phyloP scores from a whole-genome alignment of 2,797 vertebrate genomes.

The Catostomus latipinnis region DNA sequence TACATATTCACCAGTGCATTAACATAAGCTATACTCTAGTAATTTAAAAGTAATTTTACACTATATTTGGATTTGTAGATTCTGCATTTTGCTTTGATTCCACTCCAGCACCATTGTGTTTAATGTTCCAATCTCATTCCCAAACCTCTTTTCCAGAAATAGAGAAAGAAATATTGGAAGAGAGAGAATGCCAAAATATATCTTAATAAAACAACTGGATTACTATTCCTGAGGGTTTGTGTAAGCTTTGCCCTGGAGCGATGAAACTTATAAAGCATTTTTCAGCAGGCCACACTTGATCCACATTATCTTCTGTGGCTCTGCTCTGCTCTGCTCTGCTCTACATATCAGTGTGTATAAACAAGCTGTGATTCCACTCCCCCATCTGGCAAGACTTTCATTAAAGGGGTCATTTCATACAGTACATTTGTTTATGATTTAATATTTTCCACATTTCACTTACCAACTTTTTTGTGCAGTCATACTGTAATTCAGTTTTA shows the following conservation, averaged over 20 bases:
- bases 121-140: constrained; percentile 2
- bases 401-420: neutral
- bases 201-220: constrained; percentile 49
- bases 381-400: neutral
- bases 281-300: constrained; percentile 33
- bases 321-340: constrained; percentile 31
- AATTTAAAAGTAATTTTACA: neutral
- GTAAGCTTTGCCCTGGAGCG: constrained; percentile 22
- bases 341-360: neutral
- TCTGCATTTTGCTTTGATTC: neutral
- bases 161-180: neutral
- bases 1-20: neutral
- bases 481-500: no score
- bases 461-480: no score
- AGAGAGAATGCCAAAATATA: constrained; percentile 17
- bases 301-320: constrained; percentile 12
- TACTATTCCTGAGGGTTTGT: constrained; percentile 36
- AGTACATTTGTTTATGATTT: no score
- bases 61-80: neutral
- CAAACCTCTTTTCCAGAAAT: neutral
- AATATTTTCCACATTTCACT: no score
- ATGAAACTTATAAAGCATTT: constrained; percentile 50
- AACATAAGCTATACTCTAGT: neutral
- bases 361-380: neutral
- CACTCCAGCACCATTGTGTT: neutral